A percentile compares a stretch with the other conserved stretches of the same genome.
phyloP scores from a whole-genome alignment of 2,888 invertebrate species.

The Epirrhoe alternata region DNA sequence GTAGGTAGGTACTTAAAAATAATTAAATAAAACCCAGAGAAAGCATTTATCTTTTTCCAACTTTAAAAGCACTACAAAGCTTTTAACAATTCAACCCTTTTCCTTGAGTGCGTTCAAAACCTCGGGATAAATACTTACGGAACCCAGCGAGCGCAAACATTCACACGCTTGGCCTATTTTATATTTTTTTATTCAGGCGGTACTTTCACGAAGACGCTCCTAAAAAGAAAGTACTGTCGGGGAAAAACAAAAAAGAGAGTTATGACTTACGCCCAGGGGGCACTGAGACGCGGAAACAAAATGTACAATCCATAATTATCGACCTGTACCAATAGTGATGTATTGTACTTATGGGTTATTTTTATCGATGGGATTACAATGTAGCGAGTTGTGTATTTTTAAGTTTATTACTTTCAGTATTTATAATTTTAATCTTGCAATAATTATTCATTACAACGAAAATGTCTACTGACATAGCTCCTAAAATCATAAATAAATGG shows the following conservation, averaged over 20 bases:
- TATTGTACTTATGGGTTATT: slow-evolving; percentile 40
- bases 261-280: slow-evolving; percentile 65
- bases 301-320: slow-evolving; percentile 80
- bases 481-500: too few relatives aligned
- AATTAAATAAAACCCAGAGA: too few relatives aligned
- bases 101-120: slow-evolving; percentile 12
- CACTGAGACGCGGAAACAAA: slow-evolving; percentile 70
- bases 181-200: slow-evolving; percentile 45
- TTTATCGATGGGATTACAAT: slow-evolving; percentile 32
- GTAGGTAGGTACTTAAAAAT: too few relatives aligned
- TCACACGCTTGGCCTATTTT: slow-evolving; percentile 52
- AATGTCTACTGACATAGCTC: too few relatives aligned
- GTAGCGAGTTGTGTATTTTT: slow-evolving; percentile 6
- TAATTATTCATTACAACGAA: not conserved
- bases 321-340: slow-evolving; percentile 65
- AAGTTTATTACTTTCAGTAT: not conserved
- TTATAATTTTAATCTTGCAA: not conserved
- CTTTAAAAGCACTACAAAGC: slow-evolving; percentile 11
- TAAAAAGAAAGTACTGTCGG: slow-evolving; percentile 72
- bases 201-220: slow-evolving; percentile 76
- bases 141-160: slow-evolving; percentile 41
- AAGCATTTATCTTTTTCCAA: not conserved
- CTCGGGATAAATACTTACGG: slow-evolving; percentile 28
- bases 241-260: slow-evolving; percentile 64
- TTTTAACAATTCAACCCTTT: slow-evolving; percentile 12